Evolutionary conservation across 2,888 invertebrate genomes (phyloP), one percentile per base, ranked within the genome.

Genomic region (Cosmia pyralina): DNA sequence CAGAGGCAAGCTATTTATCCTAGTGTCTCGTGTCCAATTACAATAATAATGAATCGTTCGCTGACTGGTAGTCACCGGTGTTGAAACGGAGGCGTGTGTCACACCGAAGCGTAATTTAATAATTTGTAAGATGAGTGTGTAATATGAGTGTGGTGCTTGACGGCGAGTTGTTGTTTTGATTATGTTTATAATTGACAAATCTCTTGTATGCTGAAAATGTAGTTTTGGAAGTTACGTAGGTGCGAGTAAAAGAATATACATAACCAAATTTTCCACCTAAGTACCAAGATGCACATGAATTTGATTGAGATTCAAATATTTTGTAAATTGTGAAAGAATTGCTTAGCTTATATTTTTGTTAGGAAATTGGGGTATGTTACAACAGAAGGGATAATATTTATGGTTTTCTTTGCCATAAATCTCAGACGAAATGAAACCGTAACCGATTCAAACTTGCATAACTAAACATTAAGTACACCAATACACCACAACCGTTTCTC

Each of bases 11-110:
- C 88, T 90, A 92, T 93, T 91, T 91, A 91, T 93, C 90, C 89
- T 88, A 86, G 86, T 89, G 90, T 90, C 90, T 90, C 90, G 92
- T 90, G 90, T 94, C 92, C 90, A 93, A 93, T 94, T 94, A 93
- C 93, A 90, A 90, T 89, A 88, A 91, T 93, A 93, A 93, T 93
- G 90, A 93, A 93, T 93, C 89, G 89, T 87, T 84, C 88, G 88
- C 84, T 86, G 85, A 82, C 78, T 79, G 84, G 87, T 89, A 90
- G 90, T 90, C 91, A 90, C 69, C 88, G 76, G 85, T 88, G 87
- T 90, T 90, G 87, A 90, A 88, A 90, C 88, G 83, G 85, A 60
- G 75, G 67, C 85, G 81, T 80, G 84, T 86, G 81, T 91, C 84
- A 90, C 89, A 89, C 88, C 83, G 89, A 80, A 81, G 57, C 75